Conservation (phyloP, 2,113 vertebrate genomes). For the Leucosticte australis region DNA sequence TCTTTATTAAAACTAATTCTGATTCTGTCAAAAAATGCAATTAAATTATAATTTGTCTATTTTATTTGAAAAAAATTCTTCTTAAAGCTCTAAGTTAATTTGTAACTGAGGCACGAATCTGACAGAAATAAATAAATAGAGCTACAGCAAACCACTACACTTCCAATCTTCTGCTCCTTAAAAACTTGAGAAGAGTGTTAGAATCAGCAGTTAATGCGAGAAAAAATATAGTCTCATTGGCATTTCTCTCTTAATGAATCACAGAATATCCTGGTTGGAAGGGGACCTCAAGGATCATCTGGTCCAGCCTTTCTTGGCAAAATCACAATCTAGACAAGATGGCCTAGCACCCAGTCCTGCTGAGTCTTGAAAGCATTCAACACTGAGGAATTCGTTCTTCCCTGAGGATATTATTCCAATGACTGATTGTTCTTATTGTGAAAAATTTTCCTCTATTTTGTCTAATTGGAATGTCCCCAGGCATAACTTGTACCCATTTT, state of each 20-base stretch:
- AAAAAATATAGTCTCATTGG: neutral
- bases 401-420: neutral
- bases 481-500: neutral
- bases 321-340: neutral
- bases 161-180: neutral
- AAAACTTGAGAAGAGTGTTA: neutral
- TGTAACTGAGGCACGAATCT: neutral
- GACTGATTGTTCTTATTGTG: neutral
- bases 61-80: neutral
- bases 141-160: neutral
- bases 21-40: neutral
- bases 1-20: neutral
- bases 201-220: constrained; percentile 32
- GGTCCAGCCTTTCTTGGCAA: neutral
- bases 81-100: neutral
- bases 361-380: neutral
- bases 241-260: neutral
- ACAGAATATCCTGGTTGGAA: neutral
- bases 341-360: neutral
- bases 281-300: neutral
- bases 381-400: neutral
- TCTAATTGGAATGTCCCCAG: neutral
- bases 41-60: neutral
- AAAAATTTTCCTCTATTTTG: neutral
- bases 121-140: neutral